Evolutionary conservation across 2,113 vertebrate species (phyloP).

Genomic region (Zapus hudsonius): DNA sequence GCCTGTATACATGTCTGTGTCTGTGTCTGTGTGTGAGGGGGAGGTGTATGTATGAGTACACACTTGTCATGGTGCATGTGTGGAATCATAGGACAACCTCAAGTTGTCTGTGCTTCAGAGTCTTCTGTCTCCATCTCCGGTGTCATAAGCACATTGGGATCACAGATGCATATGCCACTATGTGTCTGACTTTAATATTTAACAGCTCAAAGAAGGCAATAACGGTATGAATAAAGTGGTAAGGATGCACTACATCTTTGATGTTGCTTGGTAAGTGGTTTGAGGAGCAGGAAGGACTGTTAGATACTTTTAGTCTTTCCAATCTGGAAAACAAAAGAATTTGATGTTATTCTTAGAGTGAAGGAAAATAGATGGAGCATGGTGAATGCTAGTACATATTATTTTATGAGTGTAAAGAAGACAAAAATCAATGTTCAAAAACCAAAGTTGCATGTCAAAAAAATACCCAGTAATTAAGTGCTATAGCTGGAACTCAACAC

Average conservation of each 20-base stretch:
- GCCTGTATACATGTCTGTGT: too few species aligned
- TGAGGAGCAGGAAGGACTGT: neutral
- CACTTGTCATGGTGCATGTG: too few species aligned
- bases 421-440: neutral
- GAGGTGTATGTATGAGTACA: too few species aligned
- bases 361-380: neutral
- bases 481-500: neutral
- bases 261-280: neutral
- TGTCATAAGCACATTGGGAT: too few species aligned
- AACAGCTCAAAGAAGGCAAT: neutral
- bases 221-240: neutral
- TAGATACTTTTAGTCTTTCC: neutral
- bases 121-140: too few species aligned
- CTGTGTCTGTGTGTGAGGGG: too few species aligned
- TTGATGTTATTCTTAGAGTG: neutral
- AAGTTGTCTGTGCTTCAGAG: too few species aligned
- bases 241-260: neutral
- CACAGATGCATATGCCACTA: too few species aligned
- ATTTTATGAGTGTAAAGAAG: constrained; percentile 11
- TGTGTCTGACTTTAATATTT: too few species aligned
- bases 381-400: neutral
- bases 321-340: neutral
- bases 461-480: neutral
- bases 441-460: neutral
- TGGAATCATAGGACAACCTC: neutral